Conservation (phyloP, 2,797 vertebrate genomes). For the Fistularia tabacaria region DNA sequence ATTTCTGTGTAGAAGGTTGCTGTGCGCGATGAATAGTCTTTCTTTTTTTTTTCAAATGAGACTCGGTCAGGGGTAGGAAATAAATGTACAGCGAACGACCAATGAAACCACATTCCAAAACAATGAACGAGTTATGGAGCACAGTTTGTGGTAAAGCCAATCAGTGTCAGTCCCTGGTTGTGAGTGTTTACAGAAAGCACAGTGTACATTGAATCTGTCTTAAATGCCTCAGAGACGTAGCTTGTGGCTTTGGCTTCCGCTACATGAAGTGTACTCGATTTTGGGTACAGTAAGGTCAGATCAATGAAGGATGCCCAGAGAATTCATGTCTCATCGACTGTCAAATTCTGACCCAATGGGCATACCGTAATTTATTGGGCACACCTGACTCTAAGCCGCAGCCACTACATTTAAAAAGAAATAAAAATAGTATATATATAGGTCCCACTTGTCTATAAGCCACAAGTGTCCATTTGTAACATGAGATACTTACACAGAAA, state of each 20-base stretch:
- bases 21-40: conserved; percentile 17
- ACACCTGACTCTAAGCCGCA: too few relatives aligned
- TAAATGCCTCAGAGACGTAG: conserved; percentile 30
- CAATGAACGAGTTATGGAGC: conserved; percentile 13
- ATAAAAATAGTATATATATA: too few relatives aligned
- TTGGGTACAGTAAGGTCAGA: conserved; percentile 16
- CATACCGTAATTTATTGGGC: too few relatives aligned
- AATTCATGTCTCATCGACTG: conserved; percentile 34
- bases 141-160: conserved; percentile 13
- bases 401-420: too few relatives aligned
- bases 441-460: too few relatives aligned
- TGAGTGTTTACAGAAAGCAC: conserved; percentile 39
- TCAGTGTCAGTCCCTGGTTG: conserved; percentile 31
- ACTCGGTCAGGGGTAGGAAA: conserved; percentile 29
- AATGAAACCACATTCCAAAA: conserved; percentile 1
- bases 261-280: conserved; percentile 40
- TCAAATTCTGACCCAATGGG: too few relatives aligned
- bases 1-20: conserved; percentile 19
- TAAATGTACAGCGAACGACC: conserved; percentile 27
- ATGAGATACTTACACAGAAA: too few relatives aligned
- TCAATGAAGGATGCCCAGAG: conserved; percentile 35
- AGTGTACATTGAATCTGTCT: conserved; percentile 23
- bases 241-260: conserved; percentile 25
- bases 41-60: conserved; percentile 48
- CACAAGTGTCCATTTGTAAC: too few relatives aligned